These are phyloP conservation scores for Hermatobates lingyangjiaoensis DNA, from an alignment of 1,140 invertebrate species.

Conservation along the genomic window DNA sequence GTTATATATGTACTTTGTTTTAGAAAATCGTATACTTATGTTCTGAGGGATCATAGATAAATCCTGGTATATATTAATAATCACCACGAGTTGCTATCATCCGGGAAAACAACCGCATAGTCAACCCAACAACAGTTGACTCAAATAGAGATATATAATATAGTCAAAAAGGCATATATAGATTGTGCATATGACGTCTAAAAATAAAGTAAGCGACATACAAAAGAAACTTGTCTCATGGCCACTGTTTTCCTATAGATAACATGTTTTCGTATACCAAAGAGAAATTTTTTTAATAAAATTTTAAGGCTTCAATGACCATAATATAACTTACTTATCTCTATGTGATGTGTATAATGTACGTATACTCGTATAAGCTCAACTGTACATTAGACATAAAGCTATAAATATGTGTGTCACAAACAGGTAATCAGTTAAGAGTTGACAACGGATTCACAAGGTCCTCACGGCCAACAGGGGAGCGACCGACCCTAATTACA, in stretches of 20 bases:
- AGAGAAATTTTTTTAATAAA: constrained; percentile 4
- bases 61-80: constrained; percentile 15
- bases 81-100: constrained; percentile 12
- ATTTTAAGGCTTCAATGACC: constrained; percentile 7
- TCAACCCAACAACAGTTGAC: constrained; percentile 5
- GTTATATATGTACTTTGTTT: constrained; percentile 12
- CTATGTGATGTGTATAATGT: constrained; percentile 16
- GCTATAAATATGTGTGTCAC: constrained; percentile 6
- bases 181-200: constrained; percentile 14
- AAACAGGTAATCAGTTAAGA: not conserved
- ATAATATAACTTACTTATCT: constrained; percentile 11
- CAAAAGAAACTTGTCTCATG: constrained; percentile 4
- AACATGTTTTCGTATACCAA: constrained; percentile 13
- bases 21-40: constrained; percentile 15
- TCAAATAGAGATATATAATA: constrained; percentile 4
- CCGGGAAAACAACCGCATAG: constrained; percentile 11
- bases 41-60: constrained; percentile 12
- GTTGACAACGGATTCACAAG: not conserved
- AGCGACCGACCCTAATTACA: not conserved
- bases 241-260: not conserved
- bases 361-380: constrained; percentile 15
- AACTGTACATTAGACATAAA: constrained; percentile 15
- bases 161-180: constrained; percentile 13
- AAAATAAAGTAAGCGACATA: constrained; percentile 14
- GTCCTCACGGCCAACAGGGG: not conserved